phyloP scores from a whole-genome alignment of 2,888 invertebrate genomes.

The Rhagophthalmus giganteus region DNA sequence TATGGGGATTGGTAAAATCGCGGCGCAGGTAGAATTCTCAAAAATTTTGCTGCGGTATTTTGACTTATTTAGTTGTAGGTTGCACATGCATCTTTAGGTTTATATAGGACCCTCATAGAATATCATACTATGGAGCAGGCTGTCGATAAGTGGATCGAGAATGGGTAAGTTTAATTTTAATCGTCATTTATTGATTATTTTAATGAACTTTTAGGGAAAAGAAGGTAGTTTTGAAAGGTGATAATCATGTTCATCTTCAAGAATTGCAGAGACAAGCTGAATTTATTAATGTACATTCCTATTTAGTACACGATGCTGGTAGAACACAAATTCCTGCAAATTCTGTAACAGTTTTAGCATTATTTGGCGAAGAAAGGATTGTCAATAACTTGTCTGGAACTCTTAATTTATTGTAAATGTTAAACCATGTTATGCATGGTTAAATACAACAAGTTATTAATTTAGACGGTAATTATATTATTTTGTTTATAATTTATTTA shows the following conservation, averaged over 20 bases:
- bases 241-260: constrained; percentile 49
- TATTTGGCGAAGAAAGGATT: constrained; percentile 56
- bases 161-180: constrained; percentile 47
- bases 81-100: constrained; percentile 63
- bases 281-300: constrained; percentile 44
- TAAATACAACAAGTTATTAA: background rate
- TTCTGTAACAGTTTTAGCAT: constrained; percentile 57
- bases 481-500: too few relatives aligned
- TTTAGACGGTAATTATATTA: background rate
- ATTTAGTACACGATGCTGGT: constrained; percentile 52
- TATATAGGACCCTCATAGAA: constrained; percentile 58
- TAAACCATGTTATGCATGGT: background rate
- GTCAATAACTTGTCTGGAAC: constrained; percentile 54
- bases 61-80: constrained; percentile 44
- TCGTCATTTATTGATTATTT: constrained; percentile 5
- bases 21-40: constrained; percentile 57
- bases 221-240: constrained; percentile 55
- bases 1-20: constrained; percentile 66
- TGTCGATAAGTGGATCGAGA: constrained; percentile 59
- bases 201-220: constrained; percentile 49
- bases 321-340: constrained; percentile 55
- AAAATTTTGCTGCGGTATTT: constrained; percentile 14
- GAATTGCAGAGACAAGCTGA: constrained; percentile 50
- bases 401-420: constrained; percentile 30
- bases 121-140: constrained; percentile 52